Evolutionary conservation across 2,797 vertebrate genomes (phyloP), one percentile per base, ranked within the genome.

Genomic region (Cyprinella venusta): DNA sequence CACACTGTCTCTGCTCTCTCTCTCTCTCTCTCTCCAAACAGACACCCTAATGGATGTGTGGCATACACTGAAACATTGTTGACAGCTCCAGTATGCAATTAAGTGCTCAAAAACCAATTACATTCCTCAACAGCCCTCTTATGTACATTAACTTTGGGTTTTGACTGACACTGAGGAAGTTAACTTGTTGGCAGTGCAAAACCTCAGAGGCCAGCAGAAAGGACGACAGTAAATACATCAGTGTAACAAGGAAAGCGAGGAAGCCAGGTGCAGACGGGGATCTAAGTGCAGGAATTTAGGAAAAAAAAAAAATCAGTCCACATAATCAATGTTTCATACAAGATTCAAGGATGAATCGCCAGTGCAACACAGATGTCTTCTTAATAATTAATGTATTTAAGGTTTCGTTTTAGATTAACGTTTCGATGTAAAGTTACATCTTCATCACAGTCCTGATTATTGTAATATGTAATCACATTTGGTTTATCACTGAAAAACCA

Each of bases 91-190:
- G 75, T 71, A 68, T 70, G 81, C 85, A 87, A 87, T 88, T 88
- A 87, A 85, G 69, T 81, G 78, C 69, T 83, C 82, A 76, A 77
- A 80, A 83, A 83, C 52, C 84, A 86, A 88, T 87, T 80, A 87
- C 59, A 63, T 82, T 38, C 45, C 69, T 87, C 75, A 56, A 75
- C 69, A 72, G 80, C 26, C 76, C 81, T 83, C 85, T 85, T 61
- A 76, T 45, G 72, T 77, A 70, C 61, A 85, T 80, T 81, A 69
- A 85, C 70, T 68, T 56, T 63, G 69, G 65, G 67, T 18, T 77
- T 84, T 85, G 80, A 69, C 71, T 67, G 77, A 76, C 70, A 67
- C 68, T 56, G 65, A 77, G 68, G 68, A 67, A 85, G 69, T 85
- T 78, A 78, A 83, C 40, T 83, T 72, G 54, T 76, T 70, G 70